Evolutionary conservation across 2,113 vertebrate species (phyloP), one percentile per base, ranked within the genome.

Genomic region (Hystrix brachyura): DNA sequence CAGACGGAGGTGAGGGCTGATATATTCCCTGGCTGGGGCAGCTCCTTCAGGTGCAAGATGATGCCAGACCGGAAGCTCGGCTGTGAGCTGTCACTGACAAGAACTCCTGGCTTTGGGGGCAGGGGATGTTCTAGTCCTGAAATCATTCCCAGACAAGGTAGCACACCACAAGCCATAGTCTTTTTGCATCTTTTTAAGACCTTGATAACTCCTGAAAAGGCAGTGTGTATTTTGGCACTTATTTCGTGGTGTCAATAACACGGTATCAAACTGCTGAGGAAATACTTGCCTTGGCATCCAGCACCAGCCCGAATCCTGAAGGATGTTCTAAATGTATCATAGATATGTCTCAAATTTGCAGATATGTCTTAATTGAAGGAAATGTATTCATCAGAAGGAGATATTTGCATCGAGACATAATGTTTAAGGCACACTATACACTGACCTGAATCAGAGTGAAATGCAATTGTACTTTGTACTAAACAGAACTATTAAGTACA

Each of bases 11-110:
- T 17, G 5, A 53, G 21, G 15, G 1, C 6, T 72, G 46, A 32
- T 12, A 43, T 34, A 1, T 17, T 69, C 67, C 5, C 13, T 7
- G 18, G 1, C 1, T 2, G 6, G 55, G 5, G 7, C 34, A n/a
- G 17, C 4, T 38, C 0, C n/a, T 21, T 59, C n/a, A 94, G 38
- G 5, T 27, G 13, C 60, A 72, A 11, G 18, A n/a, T 32, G 46
- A 19, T 90, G 43, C 14, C 11, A 87, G 8, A 32, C 0, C 5
- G 84, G 17, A 23, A 9, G 64, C 21, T 64, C 23, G n/a, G 29
- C 21, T 67, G 2, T 69, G 8, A 88, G 7, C 7, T 76, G 5
- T 59, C 21, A 53, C 8, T 43, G 15, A 19, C 14, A 78, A 87
- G 59, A 11, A 3, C 38, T 59, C 11, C 59, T 34, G 10, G 34